Conservation (phyloP, 2,113 vertebrate genomes). For the Hepsetus odoe region DNA sequence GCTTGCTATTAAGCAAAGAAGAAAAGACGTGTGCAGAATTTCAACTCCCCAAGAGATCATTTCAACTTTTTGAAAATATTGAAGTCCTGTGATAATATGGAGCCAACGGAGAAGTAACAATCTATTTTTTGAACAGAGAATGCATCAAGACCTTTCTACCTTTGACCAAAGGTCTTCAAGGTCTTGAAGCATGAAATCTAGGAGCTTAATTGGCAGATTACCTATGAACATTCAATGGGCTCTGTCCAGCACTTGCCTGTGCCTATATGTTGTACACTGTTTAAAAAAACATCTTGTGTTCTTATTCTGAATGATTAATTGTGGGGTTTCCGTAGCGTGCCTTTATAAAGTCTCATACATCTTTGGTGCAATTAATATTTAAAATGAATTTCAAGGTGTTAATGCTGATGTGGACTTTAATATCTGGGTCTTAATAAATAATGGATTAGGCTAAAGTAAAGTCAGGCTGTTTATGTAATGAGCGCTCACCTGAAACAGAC, state of each 20-base stretch:
- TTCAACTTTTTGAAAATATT: slow-evolving; percentile 40
- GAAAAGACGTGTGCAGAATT: slow-evolving; percentile 54
- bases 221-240: background rate
- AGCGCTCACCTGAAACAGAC: slow-evolving; percentile 29
- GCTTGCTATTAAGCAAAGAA: slow-evolving; percentile 29
- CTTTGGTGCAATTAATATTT: slow-evolving; percentile 6
- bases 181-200: background rate
- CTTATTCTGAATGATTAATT: slow-evolving; percentile 21
- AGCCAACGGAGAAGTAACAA: background rate
- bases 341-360: background rate
- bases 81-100: slow-evolving; percentile 13
- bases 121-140: slow-evolving; percentile 13
- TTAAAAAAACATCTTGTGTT: background rate
- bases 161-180: background rate
- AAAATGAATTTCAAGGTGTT: slow-evolving; percentile 4
- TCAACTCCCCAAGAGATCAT: slow-evolving; percentile 47
- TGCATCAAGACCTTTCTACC: background rate
- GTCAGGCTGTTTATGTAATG: slow-evolving; percentile 15
- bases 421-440: slow-evolving; percentile 38
- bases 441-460: slow-evolving; percentile 38
- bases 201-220: background rate
- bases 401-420: slow-evolving; percentile 34
- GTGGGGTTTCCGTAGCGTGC: background rate
- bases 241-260: background rate
- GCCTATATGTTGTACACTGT: background rate